Percentiles rank a stretch among this genome's conserved stretches.
These are phyloP conservation scores for Bimastos eiseni DNA, from an alignment of 2,888 invertebrate genomes.

Conservation along the genomic window DNA sequence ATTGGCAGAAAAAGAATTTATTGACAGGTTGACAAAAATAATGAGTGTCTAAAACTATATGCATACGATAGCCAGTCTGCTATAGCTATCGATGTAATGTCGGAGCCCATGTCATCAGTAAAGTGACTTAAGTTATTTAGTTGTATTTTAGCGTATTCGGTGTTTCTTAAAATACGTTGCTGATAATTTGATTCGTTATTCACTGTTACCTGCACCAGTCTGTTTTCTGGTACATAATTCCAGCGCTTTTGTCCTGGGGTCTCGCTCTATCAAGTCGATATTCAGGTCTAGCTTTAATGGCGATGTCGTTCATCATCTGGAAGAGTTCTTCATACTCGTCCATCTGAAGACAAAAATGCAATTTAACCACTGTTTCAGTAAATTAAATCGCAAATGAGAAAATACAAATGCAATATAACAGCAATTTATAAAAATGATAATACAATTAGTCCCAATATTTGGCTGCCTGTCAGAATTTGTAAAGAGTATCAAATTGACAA, in stretches of 20 bases:
- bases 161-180: background rate
- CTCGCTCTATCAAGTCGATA: background rate
- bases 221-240: background rate
- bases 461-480: background rate
- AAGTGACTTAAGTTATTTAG: background rate
- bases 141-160: background rate
- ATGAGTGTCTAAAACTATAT: background rate
- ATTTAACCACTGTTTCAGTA: background rate
- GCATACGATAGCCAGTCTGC: background rate
- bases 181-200: background rate
- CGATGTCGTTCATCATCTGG: conserved; percentile 14
- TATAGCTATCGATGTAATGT: background rate
- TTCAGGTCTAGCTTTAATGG: background rate
- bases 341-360: background rate
- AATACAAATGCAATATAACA: background rate
- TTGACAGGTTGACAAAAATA: background rate
- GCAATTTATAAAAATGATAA: background rate
- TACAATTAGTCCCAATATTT: too few species aligned
- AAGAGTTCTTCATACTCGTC: background rate
- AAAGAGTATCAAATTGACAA: background rate
- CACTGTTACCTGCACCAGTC: conserved; percentile 18
- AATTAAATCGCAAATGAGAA: background rate
- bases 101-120: background rate
- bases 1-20: background rate
- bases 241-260: background rate